Conservation (phyloP, 2,797 vertebrate genomes). For the Aulostomus chinensis region DNA sequence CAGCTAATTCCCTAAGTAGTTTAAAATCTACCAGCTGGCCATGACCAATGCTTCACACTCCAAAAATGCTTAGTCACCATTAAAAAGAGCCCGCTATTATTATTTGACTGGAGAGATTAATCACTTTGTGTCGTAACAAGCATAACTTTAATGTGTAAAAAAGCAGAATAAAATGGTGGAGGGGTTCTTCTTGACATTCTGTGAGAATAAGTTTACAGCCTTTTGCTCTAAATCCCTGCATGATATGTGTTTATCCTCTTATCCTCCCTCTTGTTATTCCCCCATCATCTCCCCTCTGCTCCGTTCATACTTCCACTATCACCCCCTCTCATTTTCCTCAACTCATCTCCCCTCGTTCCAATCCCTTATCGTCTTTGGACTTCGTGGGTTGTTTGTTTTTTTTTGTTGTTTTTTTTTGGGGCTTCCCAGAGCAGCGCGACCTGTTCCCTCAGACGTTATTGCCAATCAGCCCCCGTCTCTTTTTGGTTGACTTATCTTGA, state of each 20-base stretch:
- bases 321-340: no score
- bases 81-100: constrained; percentile 34
- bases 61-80: constrained; percentile 57
- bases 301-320: constrained; percentile 8
- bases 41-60: constrained; percentile 57
- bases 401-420: no score
- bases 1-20: constrained; percentile 69
- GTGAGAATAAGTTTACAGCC: constrained; percentile 19
- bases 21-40: constrained; percentile 68
- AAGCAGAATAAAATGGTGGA: constrained; percentile 1
- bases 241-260: constrained; percentile 44
- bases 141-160: constrained; percentile 29
- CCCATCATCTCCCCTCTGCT: constrained; percentile 18
- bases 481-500: no score
- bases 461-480: no score
- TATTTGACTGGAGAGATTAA: constrained; percentile 54
- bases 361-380: no score
- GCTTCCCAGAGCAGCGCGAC: no score
- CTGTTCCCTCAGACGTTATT: no score
- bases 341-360: no score
- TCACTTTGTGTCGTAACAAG: constrained; percentile 49
- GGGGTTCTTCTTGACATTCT: constrained; percentile 19
- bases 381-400: no score
- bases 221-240: constrained; percentile 33
- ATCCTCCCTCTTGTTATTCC: constrained; percentile 28